Evolutionary conservation across 2,797 vertebrate genomes (phyloP).

Genomic region (Sciurus carolinensis): DNA sequence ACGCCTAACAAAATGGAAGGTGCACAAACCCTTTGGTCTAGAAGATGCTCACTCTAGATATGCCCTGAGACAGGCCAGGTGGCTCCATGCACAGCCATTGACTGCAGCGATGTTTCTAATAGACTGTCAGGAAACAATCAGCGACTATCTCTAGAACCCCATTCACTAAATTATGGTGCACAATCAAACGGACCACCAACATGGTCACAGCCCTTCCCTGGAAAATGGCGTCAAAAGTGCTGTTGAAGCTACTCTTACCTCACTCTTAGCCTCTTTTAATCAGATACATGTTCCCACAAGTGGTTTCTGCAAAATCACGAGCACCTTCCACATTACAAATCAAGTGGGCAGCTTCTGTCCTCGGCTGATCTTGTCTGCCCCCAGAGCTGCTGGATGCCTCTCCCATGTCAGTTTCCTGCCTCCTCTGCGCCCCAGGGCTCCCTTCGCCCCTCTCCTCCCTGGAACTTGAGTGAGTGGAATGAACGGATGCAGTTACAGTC

Average conservation of each 20-base stretch:
- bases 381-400: neutral
- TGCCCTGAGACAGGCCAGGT: neutral
- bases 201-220: neutral
- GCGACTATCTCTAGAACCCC: neutral
- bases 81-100: rapidly evolving
- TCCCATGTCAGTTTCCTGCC: neutral
- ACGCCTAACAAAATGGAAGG: neutral
- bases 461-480: neutral
- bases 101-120: too few species aligned
- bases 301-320: neutral
- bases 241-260: neutral
- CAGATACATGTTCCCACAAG: neutral
- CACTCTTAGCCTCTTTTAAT: neutral
- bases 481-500: neutral
- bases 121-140: neutral
- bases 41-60: rapidly evolving
- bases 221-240: neutral
- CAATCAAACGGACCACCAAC: neutral
- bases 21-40: neutral
- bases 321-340: neutral
- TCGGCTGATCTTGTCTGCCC: neutral
- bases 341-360: too few species aligned
- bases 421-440: neutral
- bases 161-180: neutral
- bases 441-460: neutral